These are phyloP conservation scores for Heteractis magnifica DNA, from an alignment of 92 coral and sea anemone species.

Conservation along the genomic window DNA sequence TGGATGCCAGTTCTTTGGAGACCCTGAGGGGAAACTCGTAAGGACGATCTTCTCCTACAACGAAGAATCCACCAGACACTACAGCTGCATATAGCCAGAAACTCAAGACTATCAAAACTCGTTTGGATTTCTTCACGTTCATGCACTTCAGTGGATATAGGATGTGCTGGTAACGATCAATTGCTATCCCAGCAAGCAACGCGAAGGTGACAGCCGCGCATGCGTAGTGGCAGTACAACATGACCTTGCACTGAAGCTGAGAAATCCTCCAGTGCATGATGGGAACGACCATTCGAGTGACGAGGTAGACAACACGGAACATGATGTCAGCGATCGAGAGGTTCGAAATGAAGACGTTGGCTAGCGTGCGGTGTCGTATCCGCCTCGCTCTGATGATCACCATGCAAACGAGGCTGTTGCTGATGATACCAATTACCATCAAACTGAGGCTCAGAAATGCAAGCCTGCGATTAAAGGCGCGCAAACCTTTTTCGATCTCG, in stretches of 20 bases:
- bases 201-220: conserved; percentile 62
- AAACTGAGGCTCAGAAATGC: conserved; percentile 11
- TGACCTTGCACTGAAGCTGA: conserved; percentile 37
- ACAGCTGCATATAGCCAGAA: conserved; percentile 13
- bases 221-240: conserved; percentile 45
- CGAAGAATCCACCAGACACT: conserved; percentile 20
- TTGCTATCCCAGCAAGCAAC: conserved; percentile 69
- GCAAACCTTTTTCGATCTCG: conserved; percentile 1
- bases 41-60: conserved; percentile 12
- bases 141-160: conserved; percentile 49
- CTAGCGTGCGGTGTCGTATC: conserved; percentile 4
- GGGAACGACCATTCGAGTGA: conserved; percentile 24
- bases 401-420: conserved; percentile 59
- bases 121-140: not conserved
- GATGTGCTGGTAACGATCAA: conserved; percentile 69
- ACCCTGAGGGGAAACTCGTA: not conserved
- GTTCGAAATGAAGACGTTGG: conserved; percentile 18
- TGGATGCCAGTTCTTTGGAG: conserved; percentile 10
- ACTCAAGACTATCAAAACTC: not conserved
- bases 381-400: conserved; percentile 37
- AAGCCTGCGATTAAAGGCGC: not conserved
- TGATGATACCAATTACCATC: conserved; percentile 42
- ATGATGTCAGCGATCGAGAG: conserved; percentile 28
- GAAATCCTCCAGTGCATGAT: conserved; percentile 1
- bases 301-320: conserved; percentile 29